A percentile compares a stretch with the other conserved stretches of the same genome.
phyloP scores from a whole-genome alignment of 2,888 invertebrate species.

The Drosophila bunnanda region DNA sequence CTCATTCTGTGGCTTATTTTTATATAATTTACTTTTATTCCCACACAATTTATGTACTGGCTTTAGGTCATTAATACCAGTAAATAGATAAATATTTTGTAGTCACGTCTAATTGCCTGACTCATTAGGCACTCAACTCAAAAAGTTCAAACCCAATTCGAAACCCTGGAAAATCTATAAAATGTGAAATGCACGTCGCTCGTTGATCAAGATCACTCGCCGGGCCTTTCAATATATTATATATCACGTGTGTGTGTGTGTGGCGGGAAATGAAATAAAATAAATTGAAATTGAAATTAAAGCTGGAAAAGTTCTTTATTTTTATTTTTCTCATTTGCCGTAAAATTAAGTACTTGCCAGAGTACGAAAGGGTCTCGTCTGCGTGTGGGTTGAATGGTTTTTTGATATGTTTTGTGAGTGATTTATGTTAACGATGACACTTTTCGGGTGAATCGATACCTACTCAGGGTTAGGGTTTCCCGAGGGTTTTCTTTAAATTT shows the following conservation, averaged over 20 bases:
- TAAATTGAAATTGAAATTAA: conserved; percentile 51
- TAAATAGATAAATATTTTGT: conserved; percentile 18
- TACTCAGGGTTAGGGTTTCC: conserved; percentile 10
- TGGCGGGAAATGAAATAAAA: conserved; percentile 46
- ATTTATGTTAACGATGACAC: conserved; percentile 57
- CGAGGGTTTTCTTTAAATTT: conserved; percentile 18
- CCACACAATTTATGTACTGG: conserved; percentile 13
- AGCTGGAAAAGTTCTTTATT: conserved; percentile 32
- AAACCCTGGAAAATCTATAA: conserved; percentile 42
- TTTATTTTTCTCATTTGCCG: conserved; percentile 39
- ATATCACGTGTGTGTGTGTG: conserved; percentile 64
- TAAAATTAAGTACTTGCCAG: conserved; percentile 63
- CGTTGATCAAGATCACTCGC: conserved; percentile 41
- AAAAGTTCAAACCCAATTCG: conserved; percentile 26
- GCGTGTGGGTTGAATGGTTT: conserved; percentile 51
- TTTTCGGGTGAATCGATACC: conserved; percentile 28
- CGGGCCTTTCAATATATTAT: conserved; percentile 27
- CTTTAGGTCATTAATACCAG: conserved; percentile 1
- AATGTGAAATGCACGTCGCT: conserved; percentile 64
- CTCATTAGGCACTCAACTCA: conserved; percentile 44
- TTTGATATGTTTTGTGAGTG: conserved; percentile 60
- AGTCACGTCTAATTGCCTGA: conserved; percentile 35
- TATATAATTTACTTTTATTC: background rate
- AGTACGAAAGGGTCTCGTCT: conserved; percentile 16
- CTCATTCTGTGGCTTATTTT: background rate